Percentiles rank a stretch among this genome's conserved stretches.
phyloP scores from a whole-genome alignment of 2,797 vertebrate genomes.

The Amazona finschi region DNA sequence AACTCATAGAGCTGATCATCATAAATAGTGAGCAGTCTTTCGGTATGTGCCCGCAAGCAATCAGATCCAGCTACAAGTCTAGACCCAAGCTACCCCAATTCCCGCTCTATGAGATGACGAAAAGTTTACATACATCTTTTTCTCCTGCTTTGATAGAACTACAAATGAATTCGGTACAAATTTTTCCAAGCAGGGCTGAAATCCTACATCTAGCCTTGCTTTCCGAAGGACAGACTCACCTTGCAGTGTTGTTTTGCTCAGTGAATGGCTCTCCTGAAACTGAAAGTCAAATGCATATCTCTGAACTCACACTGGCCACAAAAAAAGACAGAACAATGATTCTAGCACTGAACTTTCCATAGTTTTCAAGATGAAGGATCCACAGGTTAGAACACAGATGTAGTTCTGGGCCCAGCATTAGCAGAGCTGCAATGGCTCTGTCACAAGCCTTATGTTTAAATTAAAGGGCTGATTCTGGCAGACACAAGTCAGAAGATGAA shows the following conservation, averaged over 20 bases:
- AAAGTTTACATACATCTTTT: background rate
- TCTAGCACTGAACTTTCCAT: background rate
- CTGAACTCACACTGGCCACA: background rate
- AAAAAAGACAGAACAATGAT: background rate
- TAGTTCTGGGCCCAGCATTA: background rate
- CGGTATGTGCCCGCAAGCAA: background rate
- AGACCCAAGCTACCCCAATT: background rate
- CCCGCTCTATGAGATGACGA: background rate
- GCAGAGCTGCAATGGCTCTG: background rate
- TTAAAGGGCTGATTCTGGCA: background rate
- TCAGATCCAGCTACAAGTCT: background rate
- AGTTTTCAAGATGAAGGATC: background rate
- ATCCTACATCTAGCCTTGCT: background rate
- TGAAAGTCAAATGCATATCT: background rate
- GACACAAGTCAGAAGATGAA: background rate
- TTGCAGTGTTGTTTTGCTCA: background rate
- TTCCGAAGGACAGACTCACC: background rate
- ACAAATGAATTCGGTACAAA: background rate
- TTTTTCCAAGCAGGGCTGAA: background rate
- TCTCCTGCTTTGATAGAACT: background rate
- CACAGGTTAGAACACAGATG: background rate
- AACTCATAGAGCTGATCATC: background rate
- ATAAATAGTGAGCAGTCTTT: background rate
- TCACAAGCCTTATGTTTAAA: background rate
- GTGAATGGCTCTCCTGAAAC: background rate